Evolutionary conservation across 1,140 invertebrate species (phyloP), one percentile per base, ranked within the genome.

Genomic region (Sitodiplosis mosellana): DNA sequence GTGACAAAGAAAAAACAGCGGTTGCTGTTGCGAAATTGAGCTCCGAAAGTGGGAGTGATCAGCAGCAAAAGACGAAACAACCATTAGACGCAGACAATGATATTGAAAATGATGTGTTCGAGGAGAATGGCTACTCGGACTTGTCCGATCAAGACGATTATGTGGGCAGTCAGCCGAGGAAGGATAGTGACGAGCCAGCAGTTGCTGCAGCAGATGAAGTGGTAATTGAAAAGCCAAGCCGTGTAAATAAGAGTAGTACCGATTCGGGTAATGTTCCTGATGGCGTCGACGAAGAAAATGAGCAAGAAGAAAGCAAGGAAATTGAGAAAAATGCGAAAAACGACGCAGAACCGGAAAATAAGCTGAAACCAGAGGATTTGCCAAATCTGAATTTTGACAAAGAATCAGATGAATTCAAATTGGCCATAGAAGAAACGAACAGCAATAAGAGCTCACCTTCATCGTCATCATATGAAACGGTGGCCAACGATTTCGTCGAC

Each of bases 1-100:
- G 81, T 49, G 90, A 95, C 57, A 81, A 84, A 48, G 77, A 78
- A 57, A 73, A 71, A 27, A 77, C 76, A 1, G 75, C 78, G 45
- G 76, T 76, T 6, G 76, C 75, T 11, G 75, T 78, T 47, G 77
- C 77, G 6, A 68, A 76, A 49, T 59, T 78, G 1, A 72, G 73
- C 36, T 75, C 74, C 21, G 69, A 70, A 45, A 70, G 69, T 51
- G 67, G 61, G 36, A 66, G 65, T 48, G 67, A 59, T 21, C 59
- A 42, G 8, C 59, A 64, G 18, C 55, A 58, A 41, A 64, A 60
- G 2, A 55, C 59, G 2, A 48, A 56, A 1, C 53, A 56, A 1
- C 54, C 53, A 38, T 8, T 59, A 0, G 59, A 64, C 14, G 48
- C 48, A 1, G 61, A 52, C 11, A 59, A 50, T 0, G 60, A 62